phyloP scores from a whole-genome alignment of 2,113 vertebrate species.

The Anolis carolinensis region DNA sequence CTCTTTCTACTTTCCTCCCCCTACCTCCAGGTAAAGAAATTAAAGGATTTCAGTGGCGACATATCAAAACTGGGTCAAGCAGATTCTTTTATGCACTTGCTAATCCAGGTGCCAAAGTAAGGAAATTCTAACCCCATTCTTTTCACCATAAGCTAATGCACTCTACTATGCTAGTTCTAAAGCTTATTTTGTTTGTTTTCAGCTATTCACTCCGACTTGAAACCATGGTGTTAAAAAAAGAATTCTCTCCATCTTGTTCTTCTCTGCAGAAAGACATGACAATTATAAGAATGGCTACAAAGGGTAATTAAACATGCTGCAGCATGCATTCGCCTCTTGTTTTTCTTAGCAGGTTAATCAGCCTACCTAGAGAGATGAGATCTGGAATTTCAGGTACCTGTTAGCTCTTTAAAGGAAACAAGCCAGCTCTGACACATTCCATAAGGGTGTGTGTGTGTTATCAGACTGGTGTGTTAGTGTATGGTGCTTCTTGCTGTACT shows the following conservation, averaged over 20 bases:
- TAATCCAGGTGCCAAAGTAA: constrained; percentile 96
- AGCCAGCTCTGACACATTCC: constrained; percentile 67
- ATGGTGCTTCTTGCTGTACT: constrained; percentile 3
- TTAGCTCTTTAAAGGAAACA: constrained; percentile 66
- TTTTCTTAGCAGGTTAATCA: constrained; percentile 70
- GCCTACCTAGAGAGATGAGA: constrained; percentile 61
- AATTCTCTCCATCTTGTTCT: constrained; percentile 88
- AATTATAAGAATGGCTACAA: constrained; percentile 84
- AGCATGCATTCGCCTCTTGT: constrained; percentile 54
- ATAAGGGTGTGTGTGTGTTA: constrained; percentile 48
- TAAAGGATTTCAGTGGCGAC: constrained; percentile 89
- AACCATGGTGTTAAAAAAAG: constrained; percentile 92
- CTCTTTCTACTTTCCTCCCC: constrained; percentile 35
- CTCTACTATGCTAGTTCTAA: constrained; percentile 37
- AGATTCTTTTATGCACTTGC: constrained; percentile 91
- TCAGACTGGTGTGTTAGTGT: constrained; percentile 39
- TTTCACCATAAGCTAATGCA: constrained; percentile 11
- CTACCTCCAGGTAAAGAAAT: constrained; percentile 86
- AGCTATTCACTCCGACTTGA: constrained; percentile 94
- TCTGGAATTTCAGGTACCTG: constrained; percentile 75
- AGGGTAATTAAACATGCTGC: constrained; percentile 80
- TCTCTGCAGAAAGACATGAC: constrained; percentile 86
- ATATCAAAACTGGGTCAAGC: constrained; percentile 91
- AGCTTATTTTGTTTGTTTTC: constrained; percentile 57
- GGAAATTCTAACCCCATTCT: constrained; percentile 54